Percentiles rank a stretch among this genome's conserved stretches.
Conservation (phyloP, 2,888 invertebrate species). For the Lasioglossum calceatum region DNA sequence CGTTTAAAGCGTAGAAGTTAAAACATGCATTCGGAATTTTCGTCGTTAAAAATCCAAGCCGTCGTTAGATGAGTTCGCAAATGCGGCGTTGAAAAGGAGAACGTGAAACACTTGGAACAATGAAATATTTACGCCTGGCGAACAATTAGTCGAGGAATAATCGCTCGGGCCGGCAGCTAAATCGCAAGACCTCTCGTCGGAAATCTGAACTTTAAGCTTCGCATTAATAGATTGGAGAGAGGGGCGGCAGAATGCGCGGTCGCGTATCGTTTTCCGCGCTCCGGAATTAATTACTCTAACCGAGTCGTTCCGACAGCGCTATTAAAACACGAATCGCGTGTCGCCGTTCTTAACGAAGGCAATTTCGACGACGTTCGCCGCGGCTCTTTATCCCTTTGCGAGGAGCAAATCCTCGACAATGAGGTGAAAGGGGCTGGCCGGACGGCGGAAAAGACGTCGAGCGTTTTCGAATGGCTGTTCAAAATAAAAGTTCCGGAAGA, state of each 20-base stretch:
- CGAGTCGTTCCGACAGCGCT: constrained; percentile 5
- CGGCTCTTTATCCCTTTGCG: constrained; percentile 1
- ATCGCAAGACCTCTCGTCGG: background rate
- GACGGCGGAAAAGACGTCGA: background rate
- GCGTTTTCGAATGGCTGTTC: constrained; percentile 9
- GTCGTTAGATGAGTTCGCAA: background rate
- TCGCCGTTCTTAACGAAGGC: constrained; percentile 49
- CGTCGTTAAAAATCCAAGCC: background rate
- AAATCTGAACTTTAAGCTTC: constrained; percentile 1
- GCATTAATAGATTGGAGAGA: background rate
- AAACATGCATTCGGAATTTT: background rate
- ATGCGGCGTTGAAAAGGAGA: background rate
- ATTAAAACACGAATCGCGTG: constrained; percentile 46
- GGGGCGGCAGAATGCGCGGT: background rate
- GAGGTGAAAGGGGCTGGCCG: constrained; percentile 20
- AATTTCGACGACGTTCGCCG: constrained; percentile 25
- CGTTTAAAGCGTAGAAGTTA: background rate
- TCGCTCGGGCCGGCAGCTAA: background rate
- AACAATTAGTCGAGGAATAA: background rate
- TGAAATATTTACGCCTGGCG: background rate
- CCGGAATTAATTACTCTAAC: constrained; percentile 48
- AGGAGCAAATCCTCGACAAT: constrained; percentile 30
- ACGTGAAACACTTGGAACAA: background rate
- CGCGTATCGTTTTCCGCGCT: constrained; percentile 39
- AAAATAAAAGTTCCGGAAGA: constrained; percentile 1